phyloP scores from a whole-genome alignment of 2,888 invertebrate genomes.

The Pristionchus maxplancki region DNA sequence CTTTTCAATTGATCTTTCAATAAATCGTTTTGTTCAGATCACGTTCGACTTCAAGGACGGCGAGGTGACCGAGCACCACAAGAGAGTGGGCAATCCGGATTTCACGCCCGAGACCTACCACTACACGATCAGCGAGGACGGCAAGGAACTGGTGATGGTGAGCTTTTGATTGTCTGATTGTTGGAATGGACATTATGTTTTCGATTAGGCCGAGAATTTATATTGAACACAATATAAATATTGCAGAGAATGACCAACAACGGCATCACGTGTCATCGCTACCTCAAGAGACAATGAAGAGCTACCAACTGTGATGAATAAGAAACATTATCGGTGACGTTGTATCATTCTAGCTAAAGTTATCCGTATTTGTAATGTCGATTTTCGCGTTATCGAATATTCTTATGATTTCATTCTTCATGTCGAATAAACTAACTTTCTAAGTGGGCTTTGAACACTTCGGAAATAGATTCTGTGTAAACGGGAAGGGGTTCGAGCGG shows the following conservation, averaged over 20 bases:
- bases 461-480: too few relatives aligned
- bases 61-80: conserved; percentile 71
- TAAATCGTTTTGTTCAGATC: neutral
- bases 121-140: conserved; percentile 71
- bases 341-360: too few relatives aligned
- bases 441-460: too few relatives aligned
- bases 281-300: conserved; percentile 67
- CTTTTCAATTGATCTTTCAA: too few relatives aligned
- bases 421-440: too few relatives aligned
- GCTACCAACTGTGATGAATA: neutral
- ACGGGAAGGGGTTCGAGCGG: too few relatives aligned
- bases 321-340: too few relatives aligned
- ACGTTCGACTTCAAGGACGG: conserved; percentile 66
- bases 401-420: too few relatives aligned
- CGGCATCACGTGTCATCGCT: conserved; percentile 70
- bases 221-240: neutral
- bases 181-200: too few relatives aligned
- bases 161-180: too few relatives aligned
- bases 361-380: too few relatives aligned
- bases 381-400: too few relatives aligned
- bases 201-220: neutral
- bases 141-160: conserved; percentile 69
- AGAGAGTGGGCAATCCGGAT: conserved; percentile 70
- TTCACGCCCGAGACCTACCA: conserved; percentile 72
- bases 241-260: conserved; percentile 75